Evolutionary conservation across 2,797 vertebrate species (phyloP), one percentile per base, ranked within the genome.

Genomic region (Danio choprae): DNA sequence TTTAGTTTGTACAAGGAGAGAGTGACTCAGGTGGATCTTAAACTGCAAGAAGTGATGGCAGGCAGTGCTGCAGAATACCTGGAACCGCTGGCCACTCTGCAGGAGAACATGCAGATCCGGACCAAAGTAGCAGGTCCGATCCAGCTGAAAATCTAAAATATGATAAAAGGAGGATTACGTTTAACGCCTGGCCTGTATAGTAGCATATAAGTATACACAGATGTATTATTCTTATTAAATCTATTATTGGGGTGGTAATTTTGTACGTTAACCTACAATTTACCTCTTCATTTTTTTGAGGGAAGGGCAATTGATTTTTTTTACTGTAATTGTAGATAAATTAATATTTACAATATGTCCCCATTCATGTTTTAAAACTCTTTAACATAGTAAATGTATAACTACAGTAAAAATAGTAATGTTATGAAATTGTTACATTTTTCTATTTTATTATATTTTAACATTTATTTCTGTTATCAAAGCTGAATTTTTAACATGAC

Each of bases 101-200:
- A 99, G 92, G 97, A 99, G 92, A 99, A 99, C 92, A 99, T 99
- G 97, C 98, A 99, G 92, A 99, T 99, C 86, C 94, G 97, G 89
- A 99, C 97, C 85, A 99, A 99, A 94, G 98, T 99, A 75, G 98
- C 98, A 85, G 97, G 98, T 99, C 90, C 87, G 90, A 50, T 80
- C 16, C 12, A 74, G 20, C 29, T 29, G 29, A 29, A 29, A 29
- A 29, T 29, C 3, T 29, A 29, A 29, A 29, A 29, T 29, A 29
- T 29, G 3, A 29, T 29, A 29, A 3, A 1, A 65, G 64, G 43
- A 29, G 15, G 11, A 4, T 38, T 51, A 15, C 10, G 18, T 69
- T n/a, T 29, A 16, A 48, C 29, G 7, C 43, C 13, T 20, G 18
- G 63, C 11, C 3, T n/a, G n/a, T 68, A 6, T 50, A 29, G 7